A percentile compares a stretch with the other conserved stretches of the same genome.
Evolutionary conservation across 2,113 vertebrate species (phyloP).

Genomic region (Corythornis vintsioides): DNA sequence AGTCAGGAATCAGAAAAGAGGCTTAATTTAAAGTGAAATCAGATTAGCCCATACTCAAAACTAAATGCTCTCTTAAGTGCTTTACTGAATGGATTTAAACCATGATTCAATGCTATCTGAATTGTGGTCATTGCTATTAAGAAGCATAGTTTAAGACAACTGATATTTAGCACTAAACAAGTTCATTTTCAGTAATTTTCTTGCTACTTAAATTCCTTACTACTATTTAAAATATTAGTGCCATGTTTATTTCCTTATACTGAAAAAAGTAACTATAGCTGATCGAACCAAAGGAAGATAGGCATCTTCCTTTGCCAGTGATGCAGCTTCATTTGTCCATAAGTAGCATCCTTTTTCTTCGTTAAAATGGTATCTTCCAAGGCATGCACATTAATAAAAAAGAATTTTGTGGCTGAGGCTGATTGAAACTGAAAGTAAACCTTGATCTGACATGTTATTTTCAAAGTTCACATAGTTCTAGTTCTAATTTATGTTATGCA

Average conservation of each 20-base stretch:
- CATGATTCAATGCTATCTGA: neutral
- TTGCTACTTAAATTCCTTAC: neutral
- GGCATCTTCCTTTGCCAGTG: neutral
- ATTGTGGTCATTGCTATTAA: neutral
- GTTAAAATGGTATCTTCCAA: neutral
- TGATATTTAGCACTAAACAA: neutral
- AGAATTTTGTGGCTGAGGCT: conserved; percentile 2
- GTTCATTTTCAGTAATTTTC: neutral
- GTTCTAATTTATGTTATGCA: conserved; percentile 33
- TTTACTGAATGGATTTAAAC: neutral
- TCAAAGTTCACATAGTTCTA: conserved; percentile 37
- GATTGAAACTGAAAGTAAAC: conserved; percentile 27
- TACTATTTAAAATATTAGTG: neutral
- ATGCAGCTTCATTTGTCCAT: neutral
- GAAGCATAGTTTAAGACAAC: neutral
- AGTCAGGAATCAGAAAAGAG: neutral
- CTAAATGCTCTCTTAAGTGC: neutral
- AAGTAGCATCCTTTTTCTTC: neutral
- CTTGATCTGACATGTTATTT: conserved; percentile 7
- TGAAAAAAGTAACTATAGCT: neutral
- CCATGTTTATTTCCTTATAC: neutral
- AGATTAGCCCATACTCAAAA: neutral
- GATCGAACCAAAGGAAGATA: neutral
- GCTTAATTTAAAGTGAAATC: neutral
- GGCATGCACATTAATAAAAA: conserved; percentile 20